These are phyloP conservation scores for Boleophthalmus pectinirostris DNA, from an alignment of 2,113 vertebrate species.

Conservation along the genomic window DNA sequence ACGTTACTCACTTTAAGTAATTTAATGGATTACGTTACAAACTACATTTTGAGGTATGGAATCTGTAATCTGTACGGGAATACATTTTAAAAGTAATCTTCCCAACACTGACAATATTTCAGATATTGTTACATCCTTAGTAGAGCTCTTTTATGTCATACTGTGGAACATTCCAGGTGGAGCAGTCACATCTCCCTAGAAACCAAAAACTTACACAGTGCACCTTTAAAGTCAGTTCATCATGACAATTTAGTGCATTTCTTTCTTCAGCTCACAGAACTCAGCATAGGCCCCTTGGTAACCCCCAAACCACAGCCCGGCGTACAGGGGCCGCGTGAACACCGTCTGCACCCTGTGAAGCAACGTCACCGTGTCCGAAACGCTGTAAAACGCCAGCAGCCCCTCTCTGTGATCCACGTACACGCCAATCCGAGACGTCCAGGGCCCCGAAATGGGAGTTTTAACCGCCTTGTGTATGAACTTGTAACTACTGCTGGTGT, in stretches of 20 bases:
- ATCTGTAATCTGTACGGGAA: no score
- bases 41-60: no score
- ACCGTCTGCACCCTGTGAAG: neutral
- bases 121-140: no score
- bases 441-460: neutral
- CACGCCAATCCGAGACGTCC: neutral
- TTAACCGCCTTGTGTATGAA: conserved; percentile 7
- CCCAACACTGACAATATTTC: no score
- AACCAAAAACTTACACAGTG: no score
- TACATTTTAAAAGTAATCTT: no score
- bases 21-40: no score
- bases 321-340: neutral
- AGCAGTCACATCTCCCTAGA: no score
- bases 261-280: conserved; percentile 5
- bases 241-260: neutral
- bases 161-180: no score
- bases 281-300: conserved; percentile 1
- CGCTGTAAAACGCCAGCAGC: conserved; percentile 4
- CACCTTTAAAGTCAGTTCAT: no score
- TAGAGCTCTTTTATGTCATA: no score
- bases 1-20: no score
- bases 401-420: neutral
- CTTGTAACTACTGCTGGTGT: conserved; percentile 11
- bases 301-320: neutral
- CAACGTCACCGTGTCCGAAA: neutral